These are phyloP conservation scores for Eupelmus urozonus DNA, from an alignment of 2,888 invertebrate genomes.

Conservation along the genomic window DNA sequence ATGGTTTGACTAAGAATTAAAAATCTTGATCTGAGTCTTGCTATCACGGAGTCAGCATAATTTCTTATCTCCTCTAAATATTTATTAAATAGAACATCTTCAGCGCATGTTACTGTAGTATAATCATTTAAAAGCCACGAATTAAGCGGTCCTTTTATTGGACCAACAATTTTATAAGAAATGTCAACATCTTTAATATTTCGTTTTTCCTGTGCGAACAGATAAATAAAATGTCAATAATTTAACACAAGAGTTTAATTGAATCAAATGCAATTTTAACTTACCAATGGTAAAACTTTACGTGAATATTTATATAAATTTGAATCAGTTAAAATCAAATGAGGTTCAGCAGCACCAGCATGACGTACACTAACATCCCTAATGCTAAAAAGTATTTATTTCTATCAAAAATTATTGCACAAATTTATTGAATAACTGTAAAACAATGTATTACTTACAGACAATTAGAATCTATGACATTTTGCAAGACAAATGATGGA, in stretches of 20 bases:
- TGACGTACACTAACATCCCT: constrained; percentile 62
- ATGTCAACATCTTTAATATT: constrained; percentile 60
- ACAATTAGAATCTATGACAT: constrained; percentile 63
- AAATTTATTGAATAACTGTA: too few relatives aligned
- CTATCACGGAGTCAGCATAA: constrained; percentile 62
- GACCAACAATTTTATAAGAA: constrained; percentile 64
- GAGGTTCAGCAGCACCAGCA: constrained; percentile 57
- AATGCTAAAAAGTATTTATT: constrained; percentile 52
- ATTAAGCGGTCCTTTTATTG: constrained; percentile 62
- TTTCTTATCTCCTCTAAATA: constrained; percentile 60
- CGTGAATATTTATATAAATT: constrained; percentile 60
- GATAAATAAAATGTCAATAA: not conserved
- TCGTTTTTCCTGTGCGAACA: constrained; percentile 57
- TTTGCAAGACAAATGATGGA: constrained; percentile 63
- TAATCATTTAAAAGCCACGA: constrained; percentile 64
- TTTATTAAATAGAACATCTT: constrained; percentile 62
- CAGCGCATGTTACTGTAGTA: constrained; percentile 28
- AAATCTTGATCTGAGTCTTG: constrained; percentile 63
- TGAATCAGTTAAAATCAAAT: constrained; percentile 58
- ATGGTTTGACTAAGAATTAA: constrained; percentile 63
- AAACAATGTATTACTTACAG: constrained; percentile 57
- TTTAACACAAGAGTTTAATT: too few relatives aligned
- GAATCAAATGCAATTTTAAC: not conserved
- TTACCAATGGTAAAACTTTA: constrained; percentile 59
- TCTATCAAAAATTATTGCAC: not conserved